Evolutionary conservation across 53 echinoderm and acorn worm genomes (phyloP), one percentile per base, ranked within the genome.

Genomic region (Pentamera pediparva): DNA sequence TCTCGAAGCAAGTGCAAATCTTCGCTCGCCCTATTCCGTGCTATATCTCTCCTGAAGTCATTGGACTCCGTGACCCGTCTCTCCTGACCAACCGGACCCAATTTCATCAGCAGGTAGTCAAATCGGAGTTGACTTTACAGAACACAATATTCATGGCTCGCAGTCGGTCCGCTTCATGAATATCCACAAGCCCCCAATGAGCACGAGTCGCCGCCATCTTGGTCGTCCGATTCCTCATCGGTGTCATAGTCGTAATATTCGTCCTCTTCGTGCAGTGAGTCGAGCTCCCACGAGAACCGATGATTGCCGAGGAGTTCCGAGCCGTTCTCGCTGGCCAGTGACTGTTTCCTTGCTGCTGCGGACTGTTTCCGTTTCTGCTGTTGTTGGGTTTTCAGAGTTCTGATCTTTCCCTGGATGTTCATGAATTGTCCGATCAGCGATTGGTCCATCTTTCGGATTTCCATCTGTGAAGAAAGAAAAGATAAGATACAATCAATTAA

Each of bases 191-290:
- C 67, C 30, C 67, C 67, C 28, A 43, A 3, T 11, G 67, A 36
- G 27, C 39, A 24, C 8, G 41, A 43, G 27, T 67, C 45, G 20
- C 43, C 72, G 0, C 37, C 51, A 36, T 35, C 35, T n/a, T n/a
- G n/a, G 4, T 61, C 61, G 36, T 72, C 73, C 26, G 54, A 52
- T 22, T 72, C 73, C 13, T 72, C 73, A 6, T 54, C 73, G 19
- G 73, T 72, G 13, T 72, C 73, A 30, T 72, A 72, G 27, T 72
- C 73, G 25, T 72, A 72, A 35, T 72, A 72, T 32, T 72, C 73
- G 35, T 72, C 73, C 73, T 72, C 73, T 53, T 72, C 73, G 19
- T 72, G 10, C 26, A 72, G 31, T 0, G 73, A 72, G 36, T 54
- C 73, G 15, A 72, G 53, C 22, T 72, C 73, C 73, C 73, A 72